Evolutionary conservation across 2,797 vertebrate species (phyloP).

Genomic region (Astyanax mexicanus): DNA sequence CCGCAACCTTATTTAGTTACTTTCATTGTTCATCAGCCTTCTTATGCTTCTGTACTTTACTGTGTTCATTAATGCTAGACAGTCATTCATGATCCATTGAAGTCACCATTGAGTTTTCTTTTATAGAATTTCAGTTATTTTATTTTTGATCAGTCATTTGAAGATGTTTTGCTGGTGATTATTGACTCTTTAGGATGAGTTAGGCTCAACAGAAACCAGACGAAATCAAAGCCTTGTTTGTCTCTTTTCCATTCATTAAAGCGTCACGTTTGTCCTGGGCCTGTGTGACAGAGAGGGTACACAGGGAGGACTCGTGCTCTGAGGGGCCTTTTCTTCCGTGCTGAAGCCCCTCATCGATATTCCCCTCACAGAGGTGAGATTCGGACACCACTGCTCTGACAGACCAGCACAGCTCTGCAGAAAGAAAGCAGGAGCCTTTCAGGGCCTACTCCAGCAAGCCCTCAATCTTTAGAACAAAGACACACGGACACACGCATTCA

Average conservation of each 20-base stretch:
- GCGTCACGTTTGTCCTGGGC: constrained; percentile 71
- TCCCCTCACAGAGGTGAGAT: constrained; percentile 78
- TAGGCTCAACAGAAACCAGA: constrained; percentile 30
- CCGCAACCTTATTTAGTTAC: too few relatives aligned
- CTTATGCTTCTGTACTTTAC: too few relatives aligned
- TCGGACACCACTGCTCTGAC: constrained; percentile 78
- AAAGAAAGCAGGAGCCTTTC: constrained; percentile 70
- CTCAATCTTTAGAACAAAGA: constrained; percentile 21
- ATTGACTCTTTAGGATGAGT: neutral
- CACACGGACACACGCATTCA: constrained; percentile 8
- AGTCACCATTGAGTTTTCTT: too few relatives aligned
- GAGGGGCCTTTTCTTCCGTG: constrained; percentile 76
- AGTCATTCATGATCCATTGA: too few relatives aligned
- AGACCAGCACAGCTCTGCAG: constrained; percentile 68
- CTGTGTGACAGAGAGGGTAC: constrained; percentile 77
- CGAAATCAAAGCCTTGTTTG: constrained; percentile 78
- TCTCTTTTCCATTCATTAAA: constrained; percentile 75
- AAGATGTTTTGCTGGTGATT: neutral
- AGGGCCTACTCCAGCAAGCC: constrained; percentile 5
- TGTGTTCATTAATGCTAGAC: too few relatives aligned
- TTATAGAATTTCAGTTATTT: too few relatives aligned
- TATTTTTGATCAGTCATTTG: too few relatives aligned
- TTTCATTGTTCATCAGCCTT: too few relatives aligned
- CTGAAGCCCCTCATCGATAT: constrained; percentile 83
- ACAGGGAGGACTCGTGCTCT: constrained; percentile 77